These are phyloP conservation scores for Metacarcinus magister DNA, from an alignment of 2,888 invertebrate species.

Conservation along the genomic window DNA sequence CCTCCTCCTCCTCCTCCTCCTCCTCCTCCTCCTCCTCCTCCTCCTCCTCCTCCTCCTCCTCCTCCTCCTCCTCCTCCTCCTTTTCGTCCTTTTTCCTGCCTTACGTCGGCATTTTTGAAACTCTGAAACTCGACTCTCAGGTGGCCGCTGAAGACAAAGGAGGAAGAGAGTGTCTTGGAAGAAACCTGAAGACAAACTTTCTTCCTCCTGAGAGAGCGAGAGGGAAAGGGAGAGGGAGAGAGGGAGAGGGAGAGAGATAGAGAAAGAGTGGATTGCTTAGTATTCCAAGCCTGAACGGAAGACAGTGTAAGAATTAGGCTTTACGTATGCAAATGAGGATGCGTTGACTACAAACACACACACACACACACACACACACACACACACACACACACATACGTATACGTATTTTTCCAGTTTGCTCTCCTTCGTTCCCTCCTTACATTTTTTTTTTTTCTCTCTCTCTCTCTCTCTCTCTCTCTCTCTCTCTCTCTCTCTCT, in stretches of 20 bases:
- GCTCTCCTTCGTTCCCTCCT: not conserved
- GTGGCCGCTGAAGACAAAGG: not conserved
- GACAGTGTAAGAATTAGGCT: conserved; percentile 52
- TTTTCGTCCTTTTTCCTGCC: not conserved
- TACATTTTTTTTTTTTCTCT: not conserved
- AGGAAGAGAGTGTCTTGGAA: not conserved
- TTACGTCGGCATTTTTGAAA: not conserved
- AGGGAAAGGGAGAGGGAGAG: not conserved
- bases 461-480: too few species aligned
- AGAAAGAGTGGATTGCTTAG: not conserved
- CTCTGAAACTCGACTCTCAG: not conserved
- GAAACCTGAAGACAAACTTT: not conserved
- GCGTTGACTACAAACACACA: not conserved
- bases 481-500: too few species aligned
- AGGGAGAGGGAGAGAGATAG: not conserved
- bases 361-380: too few species aligned
- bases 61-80: conserved; percentile 43
- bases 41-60: conserved; percentile 17
- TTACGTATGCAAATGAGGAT: conserved; percentile 52
- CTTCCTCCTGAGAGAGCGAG: not conserved
- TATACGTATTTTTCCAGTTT: not conserved
- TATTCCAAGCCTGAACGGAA: not conserved
- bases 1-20: not conserved
- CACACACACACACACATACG: not conserved
- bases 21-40: conserved; percentile 4